Percentiles rank a stretch among this genome's conserved stretches.
Evolutionary conservation across 2,113 vertebrate genomes (phyloP).

Genomic region (Microcebus ravelobensis): DNA sequence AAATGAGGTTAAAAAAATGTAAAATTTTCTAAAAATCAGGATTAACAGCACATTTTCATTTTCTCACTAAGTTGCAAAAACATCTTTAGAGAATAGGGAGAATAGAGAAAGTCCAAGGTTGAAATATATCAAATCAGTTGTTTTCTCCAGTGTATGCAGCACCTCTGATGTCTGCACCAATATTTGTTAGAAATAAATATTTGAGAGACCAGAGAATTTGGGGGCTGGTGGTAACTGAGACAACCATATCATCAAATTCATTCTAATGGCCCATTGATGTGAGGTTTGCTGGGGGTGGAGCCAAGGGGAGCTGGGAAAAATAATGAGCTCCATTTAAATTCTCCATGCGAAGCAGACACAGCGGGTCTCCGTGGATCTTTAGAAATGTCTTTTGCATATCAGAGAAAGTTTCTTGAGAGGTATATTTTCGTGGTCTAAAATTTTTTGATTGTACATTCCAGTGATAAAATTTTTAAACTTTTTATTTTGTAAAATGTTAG

Average conservation of each 20-base stretch:
- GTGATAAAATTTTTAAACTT: neutral
- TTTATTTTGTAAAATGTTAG: slow-evolving; percentile 18
- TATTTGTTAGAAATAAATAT: slow-evolving; percentile 50
- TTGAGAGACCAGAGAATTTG: neutral
- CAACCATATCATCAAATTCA: neutral
- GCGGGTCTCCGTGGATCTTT: neutral
- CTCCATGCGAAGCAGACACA: neutral
- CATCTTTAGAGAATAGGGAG: neutral
- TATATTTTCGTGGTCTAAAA: neutral
- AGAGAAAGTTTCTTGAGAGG: neutral
- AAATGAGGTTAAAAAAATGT: neutral
- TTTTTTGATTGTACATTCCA: neutral
- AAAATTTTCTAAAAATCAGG: neutral
- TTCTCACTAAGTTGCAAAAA: neutral
- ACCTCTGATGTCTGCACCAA: neutral
- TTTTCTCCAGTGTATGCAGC: neutral
- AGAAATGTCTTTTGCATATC: neutral
- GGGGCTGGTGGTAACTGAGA: neutral
- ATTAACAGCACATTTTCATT: neutral
- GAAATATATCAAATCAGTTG: neutral
- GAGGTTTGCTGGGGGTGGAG: neutral
- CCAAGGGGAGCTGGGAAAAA: neutral
- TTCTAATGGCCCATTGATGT: neutral
- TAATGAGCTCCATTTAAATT: neutral
- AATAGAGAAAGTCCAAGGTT: neutral